Base-by-base conservation (phyloP, 2,797 vertebrate genomes). In the Meda fulgida region DNA sequence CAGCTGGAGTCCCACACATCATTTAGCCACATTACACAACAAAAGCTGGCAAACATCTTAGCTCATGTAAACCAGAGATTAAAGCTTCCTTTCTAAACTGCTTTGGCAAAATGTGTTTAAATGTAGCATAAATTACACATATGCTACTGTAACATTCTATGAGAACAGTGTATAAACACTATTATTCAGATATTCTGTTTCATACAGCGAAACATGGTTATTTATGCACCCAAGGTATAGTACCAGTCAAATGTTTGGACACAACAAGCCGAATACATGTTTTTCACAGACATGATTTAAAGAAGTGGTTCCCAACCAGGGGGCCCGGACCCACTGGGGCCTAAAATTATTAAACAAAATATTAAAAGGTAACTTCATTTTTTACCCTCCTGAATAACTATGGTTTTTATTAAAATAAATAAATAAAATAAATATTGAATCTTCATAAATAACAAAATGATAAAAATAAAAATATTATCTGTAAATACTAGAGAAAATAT, bases 11-110 rank as follows among this genome's bases (percentile, higher is more conserved):
- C 84, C 80, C 65, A 86, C 80, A 86, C 84, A 79, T 80, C 90
- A 93, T 92, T 93, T 90, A 89, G 83, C 87, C 88, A 86, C 85
- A 88, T 85, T 86, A 88, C 88, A 87, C 70, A 71, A 80, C 79
- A 82, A 19, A 53, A 85, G 58, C 60, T 81, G 85, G 87, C 83
- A 84, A 51, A 84, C 70, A 75, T 84, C 70, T 80, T 29, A 66
- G 29, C 23, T 66, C 60, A n/a, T 63, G 75, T 70, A 86, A 86
- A 78, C 75, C 65, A 82, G 29, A 80, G 84, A 60, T 85, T 85
- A 80, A 80, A 53, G 69, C 67, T 80, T 31, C 43, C 48, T 73
- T 63, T 70, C 69, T 73, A 38, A 80, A 73, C 77, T 65, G 31
- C 31, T 72, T 53, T 65, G 58, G 40, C 53, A 72, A 85, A 80